These are phyloP conservation scores for Dione vanillae DNA, from an alignment of 2,888 invertebrate species.

Conservation along the genomic window DNA sequence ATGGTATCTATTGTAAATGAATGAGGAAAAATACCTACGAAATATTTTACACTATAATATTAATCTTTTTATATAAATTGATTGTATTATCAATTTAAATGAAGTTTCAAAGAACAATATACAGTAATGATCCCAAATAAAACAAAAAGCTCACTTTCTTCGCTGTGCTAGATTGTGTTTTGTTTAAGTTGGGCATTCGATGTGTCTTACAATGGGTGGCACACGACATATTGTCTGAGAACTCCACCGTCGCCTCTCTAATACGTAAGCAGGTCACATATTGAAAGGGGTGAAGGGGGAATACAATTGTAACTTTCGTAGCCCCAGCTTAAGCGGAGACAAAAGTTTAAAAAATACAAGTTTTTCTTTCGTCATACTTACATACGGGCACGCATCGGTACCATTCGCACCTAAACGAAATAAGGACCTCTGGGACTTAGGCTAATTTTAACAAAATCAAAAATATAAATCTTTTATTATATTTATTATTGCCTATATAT, in stretches of 20 bases:
- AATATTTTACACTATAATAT: too few species aligned
- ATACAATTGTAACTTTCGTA: conserved; percentile 83
- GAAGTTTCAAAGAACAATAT: conserved; percentile 10
- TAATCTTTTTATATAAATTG: not conserved
- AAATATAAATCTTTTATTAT: too few species aligned
- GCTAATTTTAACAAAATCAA: too few species aligned
- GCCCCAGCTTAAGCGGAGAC: conserved; percentile 74
- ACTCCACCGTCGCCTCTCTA: conserved; percentile 80
- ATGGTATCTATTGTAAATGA: too few species aligned
- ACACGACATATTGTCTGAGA: conserved; percentile 82
- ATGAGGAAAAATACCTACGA: not conserved
- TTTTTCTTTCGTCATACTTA: conserved; percentile 58
- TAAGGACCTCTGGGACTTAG: conserved; percentile 45
- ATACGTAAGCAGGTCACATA: conserved; percentile 85
- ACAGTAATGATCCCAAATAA: conserved; percentile 3
- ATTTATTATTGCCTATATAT: too few species aligned
- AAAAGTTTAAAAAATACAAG: conserved; percentile 84
- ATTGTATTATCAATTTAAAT: not conserved
- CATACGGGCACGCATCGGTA: conserved; percentile 53
- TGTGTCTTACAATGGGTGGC: conserved; percentile 70
- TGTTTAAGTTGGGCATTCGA: conserved; percentile 67
- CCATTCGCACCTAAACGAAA: conserved; percentile 63
- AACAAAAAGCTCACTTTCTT: conserved; percentile 64
- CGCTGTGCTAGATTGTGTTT: conserved; percentile 70
- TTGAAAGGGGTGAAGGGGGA: conserved; percentile 80